phyloP scores from a whole-genome alignment of 1,140 invertebrate genomes.

The Drosophila nebulosa region DNA sequence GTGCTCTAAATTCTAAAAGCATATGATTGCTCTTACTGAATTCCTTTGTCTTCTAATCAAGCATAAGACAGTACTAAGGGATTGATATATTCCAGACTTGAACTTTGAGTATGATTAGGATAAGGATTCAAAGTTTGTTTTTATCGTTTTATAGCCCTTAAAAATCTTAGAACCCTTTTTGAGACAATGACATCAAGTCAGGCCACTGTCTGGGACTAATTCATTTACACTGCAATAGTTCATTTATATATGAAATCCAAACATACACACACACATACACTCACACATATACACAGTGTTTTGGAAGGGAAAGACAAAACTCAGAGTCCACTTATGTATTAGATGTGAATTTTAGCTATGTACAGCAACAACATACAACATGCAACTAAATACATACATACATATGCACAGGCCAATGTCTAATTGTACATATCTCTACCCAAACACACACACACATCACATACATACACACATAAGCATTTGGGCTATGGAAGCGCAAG shows the following conservation, averaged over 20 bases:
- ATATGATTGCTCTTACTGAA: too few relatives aligned
- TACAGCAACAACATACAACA: conserved; percentile 58
- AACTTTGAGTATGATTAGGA: too few relatives aligned
- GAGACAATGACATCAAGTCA: conserved; percentile 20
- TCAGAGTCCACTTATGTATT: conserved; percentile 69
- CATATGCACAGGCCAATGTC: conserved; percentile 72
- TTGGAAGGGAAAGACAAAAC: conserved; percentile 17
- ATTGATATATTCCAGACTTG: too few relatives aligned
- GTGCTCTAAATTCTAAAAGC: too few relatives aligned
- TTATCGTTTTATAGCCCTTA: background rate
- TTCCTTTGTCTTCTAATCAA: too few relatives aligned
- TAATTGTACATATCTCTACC: conserved; percentile 73
- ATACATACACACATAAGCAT: conserved; percentile 19
- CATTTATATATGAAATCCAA: conserved; percentile 73
- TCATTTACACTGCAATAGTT: conserved; percentile 80
- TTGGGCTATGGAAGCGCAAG: conserved; percentile 63
- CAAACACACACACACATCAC: conserved; percentile 33
- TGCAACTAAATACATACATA: conserved; percentile 77
- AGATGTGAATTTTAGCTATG: conserved; percentile 73
- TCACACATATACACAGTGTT: background rate
- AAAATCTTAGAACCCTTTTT: background rate
- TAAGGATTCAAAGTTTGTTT: too few relatives aligned
- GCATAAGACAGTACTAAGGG: too few relatives aligned
- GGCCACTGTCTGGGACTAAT: conserved; percentile 62
- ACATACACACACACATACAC: conserved; percentile 39